Conservation (phyloP, 2,797 vertebrate species). For the Pteropus rufus region DNA sequence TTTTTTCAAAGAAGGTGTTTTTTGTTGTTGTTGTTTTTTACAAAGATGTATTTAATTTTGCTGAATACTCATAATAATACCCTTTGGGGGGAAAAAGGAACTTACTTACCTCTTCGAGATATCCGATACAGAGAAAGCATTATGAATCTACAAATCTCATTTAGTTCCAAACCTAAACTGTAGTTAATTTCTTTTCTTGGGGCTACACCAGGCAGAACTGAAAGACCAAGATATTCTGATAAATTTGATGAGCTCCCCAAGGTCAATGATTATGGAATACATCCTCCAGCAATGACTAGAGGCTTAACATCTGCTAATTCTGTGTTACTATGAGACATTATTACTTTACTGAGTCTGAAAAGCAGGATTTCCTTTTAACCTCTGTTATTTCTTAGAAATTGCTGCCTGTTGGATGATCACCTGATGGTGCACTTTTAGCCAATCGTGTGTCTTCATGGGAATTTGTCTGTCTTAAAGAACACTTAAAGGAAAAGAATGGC, state of each 20-base stretch:
- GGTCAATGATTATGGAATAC: background rate
- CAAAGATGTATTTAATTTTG: background rate
- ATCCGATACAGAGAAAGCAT: background rate
- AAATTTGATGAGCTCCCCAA: background rate
- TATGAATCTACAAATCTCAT: background rate
- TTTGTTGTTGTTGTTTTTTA: background rate
- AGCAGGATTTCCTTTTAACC: conserved; percentile 21
- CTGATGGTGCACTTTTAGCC: background rate
- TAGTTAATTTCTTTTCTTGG: conserved; percentile 15
- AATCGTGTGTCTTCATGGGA: background rate
- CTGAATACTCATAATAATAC: background rate
- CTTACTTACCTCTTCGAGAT: background rate
- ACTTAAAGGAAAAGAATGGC: background rate
- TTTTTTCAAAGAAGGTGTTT: background rate
- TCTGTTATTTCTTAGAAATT: background rate
- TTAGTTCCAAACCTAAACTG: background rate
- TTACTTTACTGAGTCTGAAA: background rate
- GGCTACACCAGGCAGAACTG: background rate
- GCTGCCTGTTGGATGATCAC: background rate
- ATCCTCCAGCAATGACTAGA: background rate
- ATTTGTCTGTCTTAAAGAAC: background rate
- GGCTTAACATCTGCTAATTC: background rate
- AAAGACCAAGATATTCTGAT: background rate
- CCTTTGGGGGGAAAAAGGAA: conserved; percentile 10
- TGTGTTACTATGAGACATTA: background rate